Conservation (phyloP, 2,113 vertebrate genomes). For the Oncorhynchus keta region DNA sequence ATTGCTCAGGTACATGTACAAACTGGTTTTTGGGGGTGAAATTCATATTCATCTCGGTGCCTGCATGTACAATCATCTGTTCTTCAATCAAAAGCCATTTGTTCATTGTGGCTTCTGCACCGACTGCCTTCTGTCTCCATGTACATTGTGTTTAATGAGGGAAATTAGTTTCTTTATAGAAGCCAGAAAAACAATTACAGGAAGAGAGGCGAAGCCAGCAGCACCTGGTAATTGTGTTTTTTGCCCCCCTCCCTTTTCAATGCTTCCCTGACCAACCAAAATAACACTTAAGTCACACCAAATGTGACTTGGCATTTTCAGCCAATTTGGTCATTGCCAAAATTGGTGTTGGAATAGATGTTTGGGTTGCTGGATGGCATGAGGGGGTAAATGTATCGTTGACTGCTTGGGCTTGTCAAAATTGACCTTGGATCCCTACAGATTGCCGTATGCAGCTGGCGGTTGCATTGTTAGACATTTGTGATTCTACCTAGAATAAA, state of each 20-base stretch:
- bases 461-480: not conserved
- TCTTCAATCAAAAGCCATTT: constrained; percentile 28
- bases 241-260: not conserved
- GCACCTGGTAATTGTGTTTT: constrained; percentile 30
- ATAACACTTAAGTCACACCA: constrained; percentile 4
- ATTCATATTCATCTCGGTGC: not conserved
- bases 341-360: not conserved
- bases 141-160: constrained; percentile 46
- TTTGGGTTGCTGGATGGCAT: not conserved
- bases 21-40: constrained; percentile 7
- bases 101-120: constrained; percentile 21
- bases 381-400: not conserved
- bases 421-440: not conserved
- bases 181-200: constrained; percentile 46
- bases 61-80: constrained; percentile 24
- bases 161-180: constrained; percentile 47
- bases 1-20: not conserved
- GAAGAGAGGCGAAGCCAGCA: constrained; percentile 18
- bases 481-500: not conserved
- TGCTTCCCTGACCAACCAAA: not conserved
- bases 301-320: not conserved
- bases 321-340: not conserved
- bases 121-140: constrained; percentile 24
- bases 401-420: no score
- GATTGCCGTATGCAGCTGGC: not conserved